phyloP scores from a whole-genome alignment of 2,888 invertebrate species.

The Epistrophella euchroma region DNA sequence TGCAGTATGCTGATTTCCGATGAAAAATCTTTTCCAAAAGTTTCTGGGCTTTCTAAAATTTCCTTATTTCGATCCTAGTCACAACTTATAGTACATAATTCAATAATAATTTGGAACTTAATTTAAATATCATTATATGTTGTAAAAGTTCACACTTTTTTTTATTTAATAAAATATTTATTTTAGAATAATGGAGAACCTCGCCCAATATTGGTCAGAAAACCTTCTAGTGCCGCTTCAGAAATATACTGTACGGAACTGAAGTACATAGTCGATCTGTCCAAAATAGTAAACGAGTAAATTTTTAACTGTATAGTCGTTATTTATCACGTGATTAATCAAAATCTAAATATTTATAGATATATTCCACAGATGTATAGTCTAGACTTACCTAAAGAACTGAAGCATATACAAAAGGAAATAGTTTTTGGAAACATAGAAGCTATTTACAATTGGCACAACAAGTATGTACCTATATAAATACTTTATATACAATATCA shows the following conservation, averaged over 20 bases:
- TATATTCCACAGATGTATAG: background rate
- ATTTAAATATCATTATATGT: too few relatives aligned
- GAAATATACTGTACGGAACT: background rate
- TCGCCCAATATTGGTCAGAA: background rate
- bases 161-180: too few relatives aligned
- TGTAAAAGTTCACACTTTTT: too few relatives aligned
- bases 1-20: too few relatives aligned
- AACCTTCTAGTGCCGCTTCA: background rate
- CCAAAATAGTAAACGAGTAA: background rate
- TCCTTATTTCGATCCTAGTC: too few relatives aligned
- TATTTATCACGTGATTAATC: background rate
- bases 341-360: background rate
- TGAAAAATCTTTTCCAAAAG: too few relatives aligned
- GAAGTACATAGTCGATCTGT: background rate
- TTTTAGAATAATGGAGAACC: background rate
- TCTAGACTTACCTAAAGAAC: background rate
- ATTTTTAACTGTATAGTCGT: background rate
- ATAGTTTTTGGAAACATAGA: background rate
- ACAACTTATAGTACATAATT: too few relatives aligned
- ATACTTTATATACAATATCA: background rate
- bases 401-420: background rate
- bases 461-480: background rate
- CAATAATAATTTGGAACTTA: too few relatives aligned
- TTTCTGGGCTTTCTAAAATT: too few relatives aligned
- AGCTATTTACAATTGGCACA: background rate